Evolutionary conservation across 2,888 invertebrate genomes (phyloP).

Genomic region (Sarcophaga subvicina): DNA sequence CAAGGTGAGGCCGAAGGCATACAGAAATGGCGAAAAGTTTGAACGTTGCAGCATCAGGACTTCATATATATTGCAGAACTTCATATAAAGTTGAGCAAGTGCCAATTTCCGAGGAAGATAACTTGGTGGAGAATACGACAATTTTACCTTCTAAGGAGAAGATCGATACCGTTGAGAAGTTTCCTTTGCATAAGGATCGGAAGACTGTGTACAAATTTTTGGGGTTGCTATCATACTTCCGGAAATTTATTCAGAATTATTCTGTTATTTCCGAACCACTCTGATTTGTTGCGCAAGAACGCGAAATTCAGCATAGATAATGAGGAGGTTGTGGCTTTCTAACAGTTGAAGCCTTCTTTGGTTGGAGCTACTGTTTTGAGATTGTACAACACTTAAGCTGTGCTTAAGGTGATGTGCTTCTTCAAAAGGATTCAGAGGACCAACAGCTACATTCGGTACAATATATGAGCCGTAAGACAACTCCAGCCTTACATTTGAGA

Average conservation of each 20-base stretch:
- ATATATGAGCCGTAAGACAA: conserved; percentile 32
- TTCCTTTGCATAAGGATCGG: no score
- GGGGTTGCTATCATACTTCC: neutral
- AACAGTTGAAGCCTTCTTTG: neutral
- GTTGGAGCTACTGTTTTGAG: no score
- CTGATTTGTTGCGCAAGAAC: no score
- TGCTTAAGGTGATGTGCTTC: no score
- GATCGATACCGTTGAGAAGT: no score
- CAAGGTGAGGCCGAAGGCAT: neutral
- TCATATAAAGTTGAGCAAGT: neutral
- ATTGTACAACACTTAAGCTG: neutral
- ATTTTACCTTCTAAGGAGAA: neutral
- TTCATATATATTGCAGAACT: no score
- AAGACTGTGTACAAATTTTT: neutral
- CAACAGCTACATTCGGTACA: neutral
- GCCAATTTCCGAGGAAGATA: neutral
- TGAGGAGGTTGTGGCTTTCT: no score
- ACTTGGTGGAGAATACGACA: neutral
- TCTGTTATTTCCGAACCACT: neutral
- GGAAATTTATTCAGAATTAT: neutral
- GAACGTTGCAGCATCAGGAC: neutral
- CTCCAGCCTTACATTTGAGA: conserved; percentile 18
- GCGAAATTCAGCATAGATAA: no score
- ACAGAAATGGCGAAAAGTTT: neutral
- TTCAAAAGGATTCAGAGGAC: neutral